Evolutionary conservation across 1,140 invertebrate genomes (phyloP), one percentile per base, ranked within the genome.

Genomic region (Papilio xuthus): DNA sequence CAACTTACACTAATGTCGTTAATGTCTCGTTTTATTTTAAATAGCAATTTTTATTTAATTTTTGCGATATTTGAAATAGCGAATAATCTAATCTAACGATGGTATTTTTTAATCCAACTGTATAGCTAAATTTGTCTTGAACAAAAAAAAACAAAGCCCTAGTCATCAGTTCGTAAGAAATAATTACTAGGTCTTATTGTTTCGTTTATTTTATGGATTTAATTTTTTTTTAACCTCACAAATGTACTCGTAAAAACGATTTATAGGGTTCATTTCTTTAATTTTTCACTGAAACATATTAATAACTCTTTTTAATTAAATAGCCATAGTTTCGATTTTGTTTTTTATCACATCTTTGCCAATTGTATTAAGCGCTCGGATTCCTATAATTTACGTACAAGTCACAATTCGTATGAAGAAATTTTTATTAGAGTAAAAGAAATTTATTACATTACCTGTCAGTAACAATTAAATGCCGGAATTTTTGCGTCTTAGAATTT

Each of bases 381-480:
- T 56, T 56, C n/a, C 3, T 56, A 56, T 56, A 23, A 56, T 56
- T 56, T 56, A 23, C 7, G 10, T 23, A 56, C 13, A 60, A 26
- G 23, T 13, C 20, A 23, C n/a, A 20, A 23, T 26, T 60, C 56
- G 23, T 26, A 4, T 12, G 10, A 23, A 67, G 23, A 28, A 15
- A 32, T 23, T 23, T 60, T 67, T 67, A 67, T 67, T 26, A 32
- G 60, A 1, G 60, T 15, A 15, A 10, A 67, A 67, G 60, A 67
- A 63, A 26, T 60, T 60, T 60, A 26, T 67, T 67, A 28, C 12
- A 15, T 67, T 67, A 67, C 60, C 60, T 63, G 60, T 32, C 26
- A 67, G 60, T 28, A 67, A 32, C 26, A 67, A 67, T 28, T 67
- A 28, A 67, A 67, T 32, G 60, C 0, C 26, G 15, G 60, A 67